These are phyloP conservation scores for Ericerus pela DNA, from an alignment of 1,140 invertebrate genomes.

Conservation along the genomic window DNA sequence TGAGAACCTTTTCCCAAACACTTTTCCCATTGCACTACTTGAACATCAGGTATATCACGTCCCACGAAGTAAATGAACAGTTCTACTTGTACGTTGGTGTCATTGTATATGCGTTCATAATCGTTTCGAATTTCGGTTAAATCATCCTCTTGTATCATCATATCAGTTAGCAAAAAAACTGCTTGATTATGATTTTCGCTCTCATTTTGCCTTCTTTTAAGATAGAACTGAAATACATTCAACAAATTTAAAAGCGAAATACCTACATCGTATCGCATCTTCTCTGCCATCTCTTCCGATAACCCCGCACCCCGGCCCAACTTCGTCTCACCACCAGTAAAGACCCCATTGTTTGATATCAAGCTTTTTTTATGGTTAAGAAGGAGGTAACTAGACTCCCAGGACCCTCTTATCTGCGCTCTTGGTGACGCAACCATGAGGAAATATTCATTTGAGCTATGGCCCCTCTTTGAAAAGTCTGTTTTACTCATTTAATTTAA, in stretches of 20 bases:
- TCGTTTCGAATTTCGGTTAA: constrained; percentile 71
- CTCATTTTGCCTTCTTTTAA: constrained; percentile 1
- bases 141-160: constrained; percentile 61
- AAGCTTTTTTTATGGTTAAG: too few species aligned
- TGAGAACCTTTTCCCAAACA: constrained; percentile 74
- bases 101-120: constrained; percentile 60
- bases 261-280: neutral
- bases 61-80: constrained; percentile 97
- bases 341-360: too few species aligned
- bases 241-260: neutral
- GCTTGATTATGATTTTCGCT: constrained; percentile 75
- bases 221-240: neutral
- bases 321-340: too few species aligned
- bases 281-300: too few species aligned
- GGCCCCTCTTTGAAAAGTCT: too few species aligned
- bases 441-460: too few species aligned
- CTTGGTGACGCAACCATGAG: too few species aligned
- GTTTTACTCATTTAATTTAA: too few species aligned
- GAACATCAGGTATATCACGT: constrained; percentile 66
- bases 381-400: too few species aligned
- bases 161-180: constrained; percentile 98
- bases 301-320: too few species aligned
- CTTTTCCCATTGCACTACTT: constrained; percentile 75
- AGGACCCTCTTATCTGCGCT: too few species aligned
- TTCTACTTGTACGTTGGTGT: constrained; percentile 58